phyloP scores from a whole-genome alignment of 2,113 vertebrate species.

The Alectura lathami region DNA sequence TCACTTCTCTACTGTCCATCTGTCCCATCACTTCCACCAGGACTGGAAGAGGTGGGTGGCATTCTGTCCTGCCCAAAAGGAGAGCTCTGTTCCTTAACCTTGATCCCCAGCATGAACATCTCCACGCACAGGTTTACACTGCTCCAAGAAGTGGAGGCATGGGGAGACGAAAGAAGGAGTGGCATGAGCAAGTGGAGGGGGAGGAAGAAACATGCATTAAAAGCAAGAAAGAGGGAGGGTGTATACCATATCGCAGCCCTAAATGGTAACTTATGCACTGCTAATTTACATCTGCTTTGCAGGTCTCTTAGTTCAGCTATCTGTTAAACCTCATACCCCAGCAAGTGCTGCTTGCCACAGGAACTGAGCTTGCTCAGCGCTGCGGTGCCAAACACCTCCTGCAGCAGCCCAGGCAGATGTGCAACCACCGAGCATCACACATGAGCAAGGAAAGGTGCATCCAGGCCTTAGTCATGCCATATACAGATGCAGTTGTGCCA shows the following conservation, averaged over 20 bases:
- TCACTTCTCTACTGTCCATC: neutral
- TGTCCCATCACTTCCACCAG: neutral
- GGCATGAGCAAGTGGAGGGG: neutral
- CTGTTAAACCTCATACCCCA: slow-evolving; percentile 28
- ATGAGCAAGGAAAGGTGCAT: neutral
- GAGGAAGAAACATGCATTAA: slow-evolving; percentile 13
- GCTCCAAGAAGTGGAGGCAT: neutral
- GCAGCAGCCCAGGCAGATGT: neutral
- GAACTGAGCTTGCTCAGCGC: neutral
- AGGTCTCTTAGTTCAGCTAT: slow-evolving; percentile 46
- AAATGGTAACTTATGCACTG: slow-evolving; percentile 47
- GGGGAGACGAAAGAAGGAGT: neutral
- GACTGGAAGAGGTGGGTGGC: neutral
- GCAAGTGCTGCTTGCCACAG: slow-evolving; percentile 37
- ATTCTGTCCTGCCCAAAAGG: neutral
- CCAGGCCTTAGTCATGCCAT: accelerated
- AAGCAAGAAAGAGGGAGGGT: slow-evolving; percentile 10
- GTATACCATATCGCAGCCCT: slow-evolving; percentile 8
- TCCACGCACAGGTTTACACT: neutral
- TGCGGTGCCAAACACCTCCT: neutral
- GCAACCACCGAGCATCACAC: neutral
- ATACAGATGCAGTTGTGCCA: neutral
- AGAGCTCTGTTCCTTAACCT: neutral
- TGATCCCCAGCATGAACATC: neutral
- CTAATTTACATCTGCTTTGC: slow-evolving; percentile 54